A percentile compares a stretch with the other conserved stretches of the same genome.
Conservation (phyloP, 2,888 invertebrate genomes). For the Pseudococcus viburni region DNA sequence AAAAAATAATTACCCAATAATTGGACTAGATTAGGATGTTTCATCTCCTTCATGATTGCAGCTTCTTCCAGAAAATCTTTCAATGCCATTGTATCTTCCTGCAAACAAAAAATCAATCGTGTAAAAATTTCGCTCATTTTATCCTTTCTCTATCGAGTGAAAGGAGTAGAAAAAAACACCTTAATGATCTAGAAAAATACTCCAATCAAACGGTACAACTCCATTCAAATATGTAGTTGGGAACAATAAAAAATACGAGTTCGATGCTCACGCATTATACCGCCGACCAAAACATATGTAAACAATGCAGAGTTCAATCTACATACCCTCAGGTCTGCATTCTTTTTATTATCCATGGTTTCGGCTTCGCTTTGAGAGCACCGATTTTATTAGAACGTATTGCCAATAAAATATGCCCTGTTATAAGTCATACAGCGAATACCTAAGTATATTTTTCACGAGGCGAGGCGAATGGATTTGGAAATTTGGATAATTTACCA, state of each 20-base stretch:
- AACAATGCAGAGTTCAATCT: slow-evolving; percentile 46
- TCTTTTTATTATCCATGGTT: slow-evolving; percentile 30
- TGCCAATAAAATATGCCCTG: slow-evolving; percentile 32
- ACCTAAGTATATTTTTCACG: background rate
- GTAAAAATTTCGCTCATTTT: slow-evolving; percentile 24
- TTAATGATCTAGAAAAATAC: slow-evolving; percentile 43
- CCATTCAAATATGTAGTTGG: slow-evolving; percentile 20
- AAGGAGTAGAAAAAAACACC: background rate
- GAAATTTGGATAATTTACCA: background rate
- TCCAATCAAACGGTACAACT: slow-evolving; percentile 32
- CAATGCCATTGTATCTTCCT: slow-evolving; percentile 98
- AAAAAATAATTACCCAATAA: slow-evolving; percentile 78
- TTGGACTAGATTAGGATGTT: slow-evolving; percentile 98
- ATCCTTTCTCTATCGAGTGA: background rate
- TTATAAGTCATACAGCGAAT: background rate
- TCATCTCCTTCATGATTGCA: slow-evolving; percentile 99
- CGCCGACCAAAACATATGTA: slow-evolving; percentile 40
- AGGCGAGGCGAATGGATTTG: background rate
- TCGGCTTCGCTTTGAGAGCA: slow-evolving; percentile 37
- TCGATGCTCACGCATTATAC: background rate
- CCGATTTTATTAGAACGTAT: slow-evolving; percentile 17
- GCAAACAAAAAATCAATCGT: slow-evolving; percentile 68
- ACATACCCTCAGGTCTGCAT: slow-evolving; percentile 40
- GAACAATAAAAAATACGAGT: slow-evolving; percentile 11
- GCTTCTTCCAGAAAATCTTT: slow-evolving; percentile 99